Evolutionary conservation across 2,888 invertebrate species (phyloP), one percentile per base, ranked within the genome.

Genomic region (Dryococelus australis): DNA sequence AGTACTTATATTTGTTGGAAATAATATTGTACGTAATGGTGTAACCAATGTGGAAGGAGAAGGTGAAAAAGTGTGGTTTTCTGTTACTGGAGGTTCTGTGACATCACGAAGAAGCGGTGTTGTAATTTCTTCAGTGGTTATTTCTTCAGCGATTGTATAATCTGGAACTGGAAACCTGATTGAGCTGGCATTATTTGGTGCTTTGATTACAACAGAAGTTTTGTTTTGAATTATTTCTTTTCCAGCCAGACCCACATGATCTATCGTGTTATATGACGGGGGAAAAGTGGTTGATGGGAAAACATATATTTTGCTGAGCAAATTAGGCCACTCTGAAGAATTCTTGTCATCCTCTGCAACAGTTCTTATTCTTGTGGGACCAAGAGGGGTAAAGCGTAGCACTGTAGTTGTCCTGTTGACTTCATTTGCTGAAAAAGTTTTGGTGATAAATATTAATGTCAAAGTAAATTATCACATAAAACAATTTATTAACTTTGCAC

Each of bases 331-430:
- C 65, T 65, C 65, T 65, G 65, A 65, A 65, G 65, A 65, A n/a
- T 65, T 65, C 16, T 20, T 65, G 65, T n/a, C 83, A 24, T 27
- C 83, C 9, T 28, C 83, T 83, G 83, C 83, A 13, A 43, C 83
- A 35, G 83, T 83, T 43, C 83, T 28, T 35, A 83, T 28, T 28
- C 43, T 83, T 13, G 83, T 28, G 43, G 83, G 35, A 12, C 83
- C 83, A 83, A 43, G 83, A 27, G 83, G 43, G 10, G 83, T 83
- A 24, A 83, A 83, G 16, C 24, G 83, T 28, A 24, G 0, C 24
- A 5, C n/a, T 83, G 83, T 83, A 35, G 83, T 35, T 83, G 83
- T 83, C 20, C 16, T 83, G 83, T 83, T 83, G 27, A 26, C 27
- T 65, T 65, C 24, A 65, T 3, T 20, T 16, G 12, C 65, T 65